Percentiles rank a stretch among this genome's conserved stretches.
Conservation (phyloP, 23 tunicate species). For the Phallusia fumigata region DNA sequence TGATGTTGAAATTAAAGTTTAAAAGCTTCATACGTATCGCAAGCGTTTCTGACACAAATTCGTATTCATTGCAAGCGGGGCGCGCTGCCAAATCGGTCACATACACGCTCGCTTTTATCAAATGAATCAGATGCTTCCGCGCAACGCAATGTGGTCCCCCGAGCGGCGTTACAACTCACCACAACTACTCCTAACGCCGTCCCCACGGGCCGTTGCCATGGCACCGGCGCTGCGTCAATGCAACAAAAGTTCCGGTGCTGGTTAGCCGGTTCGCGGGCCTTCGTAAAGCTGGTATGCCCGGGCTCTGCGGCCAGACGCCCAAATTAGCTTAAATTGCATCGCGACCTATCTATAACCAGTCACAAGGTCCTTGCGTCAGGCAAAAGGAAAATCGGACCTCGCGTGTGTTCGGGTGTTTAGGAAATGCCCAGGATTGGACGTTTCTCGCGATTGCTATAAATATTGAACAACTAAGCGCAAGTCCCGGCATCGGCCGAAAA, state of each 20-base stretch:
- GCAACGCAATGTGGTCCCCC: background rate
- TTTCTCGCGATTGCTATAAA: background rate
- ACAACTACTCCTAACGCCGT: background rate
- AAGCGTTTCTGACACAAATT: too few relatives aligned
- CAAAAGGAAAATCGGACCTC: background rate
- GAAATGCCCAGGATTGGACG: background rate
- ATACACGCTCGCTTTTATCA: background rate
- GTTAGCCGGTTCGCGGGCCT: background rate
- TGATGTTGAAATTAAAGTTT: too few relatives aligned
- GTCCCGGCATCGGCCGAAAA: background rate
- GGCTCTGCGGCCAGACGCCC: too few relatives aligned
- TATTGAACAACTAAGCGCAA: background rate
- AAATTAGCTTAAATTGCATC: too few relatives aligned
- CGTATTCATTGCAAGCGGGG: too few relatives aligned
- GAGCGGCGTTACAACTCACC: constrained; percentile 2
- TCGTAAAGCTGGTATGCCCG: background rate
- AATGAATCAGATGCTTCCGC: constrained; percentile 12
- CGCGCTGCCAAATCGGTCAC: background rate
- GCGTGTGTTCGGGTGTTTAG: background rate
- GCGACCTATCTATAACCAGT: too few relatives aligned
- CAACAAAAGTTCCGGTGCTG: constrained; percentile 8
- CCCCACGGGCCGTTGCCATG: constrained; percentile 3
- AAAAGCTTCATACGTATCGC: too few relatives aligned
- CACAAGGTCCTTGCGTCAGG: too few relatives aligned
- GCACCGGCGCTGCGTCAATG: background rate